Conservation (phyloP, 1,140 invertebrate genomes). For the Marisa cornuarietis region DNA sequence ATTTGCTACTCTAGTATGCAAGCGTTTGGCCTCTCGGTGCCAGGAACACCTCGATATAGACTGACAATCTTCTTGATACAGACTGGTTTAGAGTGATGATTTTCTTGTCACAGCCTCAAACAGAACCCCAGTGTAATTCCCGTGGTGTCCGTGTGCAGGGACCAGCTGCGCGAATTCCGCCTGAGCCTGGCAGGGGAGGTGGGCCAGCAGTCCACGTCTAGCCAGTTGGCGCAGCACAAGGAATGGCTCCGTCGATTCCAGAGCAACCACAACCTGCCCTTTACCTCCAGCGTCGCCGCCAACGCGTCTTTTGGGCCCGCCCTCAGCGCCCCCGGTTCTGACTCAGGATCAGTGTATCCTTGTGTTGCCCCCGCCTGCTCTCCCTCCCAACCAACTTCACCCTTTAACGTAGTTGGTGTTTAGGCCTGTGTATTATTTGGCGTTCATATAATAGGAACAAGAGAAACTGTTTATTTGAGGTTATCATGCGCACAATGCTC, state of each 20-base stretch:
- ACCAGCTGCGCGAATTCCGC: constrained; percentile 46
- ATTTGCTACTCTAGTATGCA: no score
- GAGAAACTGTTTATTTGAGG: no score
- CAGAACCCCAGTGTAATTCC: not conserved
- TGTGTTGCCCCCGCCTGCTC: not conserved
- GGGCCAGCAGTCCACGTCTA: constrained; percentile 34
- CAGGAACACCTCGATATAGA: not conserved
- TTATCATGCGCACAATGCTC: no score
- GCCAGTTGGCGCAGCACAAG: constrained; percentile 53
- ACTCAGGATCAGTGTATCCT: constrained; percentile 59
- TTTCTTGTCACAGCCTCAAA: not conserved
- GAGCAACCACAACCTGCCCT: constrained; percentile 34
- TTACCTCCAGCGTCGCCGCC: constrained; percentile 37
- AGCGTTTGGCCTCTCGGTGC: no score
- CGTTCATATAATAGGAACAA: no score
- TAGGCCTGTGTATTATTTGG: no score
- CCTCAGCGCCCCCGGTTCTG: constrained; percentile 30
- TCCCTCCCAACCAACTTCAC: no score
- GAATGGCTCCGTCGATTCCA: constrained; percentile 57
- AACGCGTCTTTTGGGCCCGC: constrained; percentile 9
- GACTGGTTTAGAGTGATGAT: not conserved
- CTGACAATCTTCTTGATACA: not conserved
- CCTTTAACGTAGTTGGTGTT: no score
- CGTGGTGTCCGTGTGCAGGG: constrained; percentile 28
- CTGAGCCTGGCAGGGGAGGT: constrained; percentile 36